These are phyloP conservation scores for Carposina sasakii DNA, from an alignment of 1,140 invertebrate genomes.

Conservation along the genomic window DNA sequence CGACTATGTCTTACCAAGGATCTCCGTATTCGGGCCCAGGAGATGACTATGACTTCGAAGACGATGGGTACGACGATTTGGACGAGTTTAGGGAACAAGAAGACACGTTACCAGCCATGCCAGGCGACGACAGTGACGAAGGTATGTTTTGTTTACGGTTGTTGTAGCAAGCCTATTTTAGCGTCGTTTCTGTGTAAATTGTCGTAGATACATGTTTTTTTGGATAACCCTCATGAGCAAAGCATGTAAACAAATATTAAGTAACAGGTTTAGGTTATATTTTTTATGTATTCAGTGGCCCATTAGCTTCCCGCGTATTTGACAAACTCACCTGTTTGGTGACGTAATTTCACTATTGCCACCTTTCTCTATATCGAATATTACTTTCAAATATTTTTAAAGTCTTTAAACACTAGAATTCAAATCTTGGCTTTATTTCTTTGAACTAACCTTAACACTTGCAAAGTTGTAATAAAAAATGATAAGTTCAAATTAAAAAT, in stretches of 20 bases:
- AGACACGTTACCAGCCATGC: constrained; percentile 45
- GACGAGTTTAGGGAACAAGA: constrained; percentile 63
- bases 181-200: constrained; percentile 39
- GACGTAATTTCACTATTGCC: constrained; percentile 31
- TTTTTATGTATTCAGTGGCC: background rate
- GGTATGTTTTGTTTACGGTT: constrained; percentile 62
- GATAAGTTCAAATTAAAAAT: no score
- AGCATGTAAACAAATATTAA: constrained; percentile 56
- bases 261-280: no score
- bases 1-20: constrained; percentile 71
- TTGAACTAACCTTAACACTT: no score
- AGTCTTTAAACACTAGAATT: no score
- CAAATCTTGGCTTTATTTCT: no score
- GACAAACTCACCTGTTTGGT: constrained; percentile 37
- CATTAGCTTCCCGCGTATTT: constrained; percentile 51
- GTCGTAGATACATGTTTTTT: no score
- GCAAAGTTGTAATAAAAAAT: no score
- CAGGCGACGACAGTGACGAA: constrained; percentile 63
- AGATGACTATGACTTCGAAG: constrained; percentile 68
- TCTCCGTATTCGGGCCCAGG: constrained; percentile 68
- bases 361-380: constrained; percentile 30
- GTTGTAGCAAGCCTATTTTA: constrained; percentile 41
- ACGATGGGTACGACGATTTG: constrained; percentile 68
- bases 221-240: no score
- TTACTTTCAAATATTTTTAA: constrained; percentile 2